Conservation (phyloP, 2,888 invertebrate species). For the Baccha elongata region DNA sequence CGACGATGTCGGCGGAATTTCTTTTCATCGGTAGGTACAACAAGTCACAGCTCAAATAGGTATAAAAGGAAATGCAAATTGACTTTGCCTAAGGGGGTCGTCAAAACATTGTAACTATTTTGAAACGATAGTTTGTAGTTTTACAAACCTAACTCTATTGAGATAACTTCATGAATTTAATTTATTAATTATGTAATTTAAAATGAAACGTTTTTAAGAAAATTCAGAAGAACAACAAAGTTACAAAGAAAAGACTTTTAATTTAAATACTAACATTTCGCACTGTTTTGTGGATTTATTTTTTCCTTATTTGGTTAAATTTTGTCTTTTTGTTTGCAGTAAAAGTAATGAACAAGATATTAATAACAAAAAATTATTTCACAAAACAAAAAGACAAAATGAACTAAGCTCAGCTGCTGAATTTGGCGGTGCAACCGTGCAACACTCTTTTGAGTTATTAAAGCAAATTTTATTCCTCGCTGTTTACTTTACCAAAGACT, state of each 20-base stretch:
- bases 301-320: too few relatives aligned
- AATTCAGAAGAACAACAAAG: too few relatives aligned
- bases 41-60: neutral
- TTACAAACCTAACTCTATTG: neutral
- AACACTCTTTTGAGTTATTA: constrained; percentile 18
- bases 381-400: neutral
- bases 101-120: constrained; percentile 29
- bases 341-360: too few relatives aligned
- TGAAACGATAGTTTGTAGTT: constrained; percentile 5
- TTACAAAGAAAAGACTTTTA: too few relatives aligned
- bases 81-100: neutral
- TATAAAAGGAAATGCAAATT: constrained; percentile 30
- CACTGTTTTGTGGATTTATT: too few relatives aligned
- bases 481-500: neutral
- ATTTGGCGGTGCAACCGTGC: too few relatives aligned
- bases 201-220: neutral
- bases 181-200: constrained; percentile 27
- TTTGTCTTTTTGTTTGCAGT: too few relatives aligned
- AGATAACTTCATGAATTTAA: constrained; percentile 3
- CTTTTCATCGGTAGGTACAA: neutral
- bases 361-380: neutral
- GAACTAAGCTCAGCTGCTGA: too few relatives aligned
- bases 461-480: neutral
- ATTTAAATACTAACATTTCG: too few relatives aligned
- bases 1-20: neutral